Evolutionary conservation across 2,797 vertebrate species (phyloP), one percentile per base, ranked within the genome.

Genomic region (Coregonus ussuriensis): DNA sequence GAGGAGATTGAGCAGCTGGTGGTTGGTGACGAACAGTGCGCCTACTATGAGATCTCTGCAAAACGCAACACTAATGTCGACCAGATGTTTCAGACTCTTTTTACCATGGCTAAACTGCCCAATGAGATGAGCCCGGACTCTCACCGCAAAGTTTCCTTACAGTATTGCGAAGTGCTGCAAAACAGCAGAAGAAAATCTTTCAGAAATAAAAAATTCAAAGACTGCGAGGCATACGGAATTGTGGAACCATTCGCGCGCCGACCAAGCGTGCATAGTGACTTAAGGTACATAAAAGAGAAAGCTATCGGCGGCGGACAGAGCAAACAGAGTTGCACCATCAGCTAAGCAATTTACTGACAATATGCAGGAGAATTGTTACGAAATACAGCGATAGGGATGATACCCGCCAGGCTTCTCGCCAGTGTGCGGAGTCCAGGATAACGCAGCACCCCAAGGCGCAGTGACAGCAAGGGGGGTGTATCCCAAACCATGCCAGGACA

Each of bases 251-350:
- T 96, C 6, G 98, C 98, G 68, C 95, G 96, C 68, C 89, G 97
- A 54, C 98, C 98, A 6, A 99, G 98, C 76, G 96, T 99, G 85
- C 98, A 99, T 94, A 99, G 98, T 67, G 98, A 99, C 94, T 94
- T 99, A 85, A 95, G 97, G 97, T 99, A 98, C 89, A 98, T 99
- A 68, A 96, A 96, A 4, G 96, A 97, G 89, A 99, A 99, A 83
- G 93, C 96, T 3, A 87, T 95, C 1, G 95, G 96, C 0, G 94
- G 96, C 0, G 82, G 94, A 59, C 97, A 97, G 70, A 16, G 92
- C 78, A 98, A 98, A 86, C 96, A 96, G 85, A 91, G 97, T 71
- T 99, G 98, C 15, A 89, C 96, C 79, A 97, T 99, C 86, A 98
- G 97, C 92, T 99, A 97, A 96, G 70, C 6, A 56, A 1, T 6